Percentiles rank a stretch among this genome's conserved stretches.
Conservation (phyloP, 2,113 vertebrate genomes). For the Nycticryphes semicollaris region DNA sequence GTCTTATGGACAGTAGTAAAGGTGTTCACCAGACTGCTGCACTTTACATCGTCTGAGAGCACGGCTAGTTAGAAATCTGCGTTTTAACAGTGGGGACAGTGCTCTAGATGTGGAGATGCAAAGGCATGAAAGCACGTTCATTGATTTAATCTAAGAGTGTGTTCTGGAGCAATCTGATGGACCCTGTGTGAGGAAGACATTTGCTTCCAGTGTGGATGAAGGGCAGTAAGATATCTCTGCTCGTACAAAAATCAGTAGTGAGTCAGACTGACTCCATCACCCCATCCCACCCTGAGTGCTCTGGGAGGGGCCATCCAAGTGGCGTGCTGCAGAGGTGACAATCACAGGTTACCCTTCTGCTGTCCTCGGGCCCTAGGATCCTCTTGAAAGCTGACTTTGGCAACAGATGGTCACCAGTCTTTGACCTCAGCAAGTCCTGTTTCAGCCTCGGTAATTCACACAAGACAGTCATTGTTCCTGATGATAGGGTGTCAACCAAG, state of each 20-base stretch:
- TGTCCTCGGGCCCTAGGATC: neutral
- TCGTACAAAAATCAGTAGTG: neutral
- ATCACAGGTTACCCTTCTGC: neutral
- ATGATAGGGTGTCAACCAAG: neutral
- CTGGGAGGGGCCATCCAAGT: neutral
- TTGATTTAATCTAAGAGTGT: rapidly evolving
- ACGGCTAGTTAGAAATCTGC: neutral
- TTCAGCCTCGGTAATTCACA: neutral
- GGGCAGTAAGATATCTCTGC: neutral
- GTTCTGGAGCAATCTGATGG: neutral
- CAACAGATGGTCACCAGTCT: neutral
- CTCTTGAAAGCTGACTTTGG: neutral
- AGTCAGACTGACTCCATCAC: neutral
- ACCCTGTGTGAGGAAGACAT: neutral
- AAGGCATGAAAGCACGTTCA: neutral
- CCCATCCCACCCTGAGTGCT: rapidly evolving
- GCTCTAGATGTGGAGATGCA: neutral
- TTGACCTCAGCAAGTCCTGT: neutral
- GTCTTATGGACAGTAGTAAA: neutral
- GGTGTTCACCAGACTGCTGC: neutral
- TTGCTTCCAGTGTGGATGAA: neutral
- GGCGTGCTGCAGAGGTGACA: neutral
- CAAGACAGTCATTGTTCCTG: neutral
- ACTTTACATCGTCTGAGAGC: neutral
- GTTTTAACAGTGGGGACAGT: neutral